Percentiles rank a stretch among this genome's conserved stretches.
Evolutionary conservation across 2,113 vertebrate species (phyloP).

Genomic region (Scortum barcoo): DNA sequence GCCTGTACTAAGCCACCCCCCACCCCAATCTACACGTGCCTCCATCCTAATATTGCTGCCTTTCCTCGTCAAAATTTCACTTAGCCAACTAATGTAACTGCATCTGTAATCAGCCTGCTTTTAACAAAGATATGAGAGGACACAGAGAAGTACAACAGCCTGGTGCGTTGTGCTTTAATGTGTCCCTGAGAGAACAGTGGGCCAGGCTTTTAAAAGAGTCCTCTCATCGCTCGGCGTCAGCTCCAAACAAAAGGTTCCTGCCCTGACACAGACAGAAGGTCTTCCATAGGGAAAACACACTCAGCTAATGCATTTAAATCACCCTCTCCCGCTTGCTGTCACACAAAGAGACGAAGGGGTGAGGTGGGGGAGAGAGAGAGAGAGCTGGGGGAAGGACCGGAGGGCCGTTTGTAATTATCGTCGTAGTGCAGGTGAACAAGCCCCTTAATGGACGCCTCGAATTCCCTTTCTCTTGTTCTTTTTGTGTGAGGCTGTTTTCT

Average conservation of each 20-base stretch:
- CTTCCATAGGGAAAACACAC: slow-evolving; percentile 71
- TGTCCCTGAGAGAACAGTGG: slow-evolving; percentile 62
- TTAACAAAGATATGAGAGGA: slow-evolving; percentile 65
- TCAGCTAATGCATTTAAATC: slow-evolving; percentile 81
- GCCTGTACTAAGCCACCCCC: neutral
- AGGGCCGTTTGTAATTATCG: slow-evolving; percentile 61
- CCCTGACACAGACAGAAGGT: slow-evolving; percentile 60
- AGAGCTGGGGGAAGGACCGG: slow-evolving; percentile 16
- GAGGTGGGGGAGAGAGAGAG: slow-evolving; percentile 37
- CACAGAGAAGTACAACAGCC: slow-evolving; percentile 44
- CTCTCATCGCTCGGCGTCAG: slow-evolving; percentile 50
- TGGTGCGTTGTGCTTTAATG: slow-evolving; percentile 62
- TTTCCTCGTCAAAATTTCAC: slow-evolving; percentile 47
- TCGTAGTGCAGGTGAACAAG: slow-evolving; percentile 61
- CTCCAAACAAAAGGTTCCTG: slow-evolving; percentile 71
- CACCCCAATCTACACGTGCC: no score
- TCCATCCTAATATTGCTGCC: neutral
- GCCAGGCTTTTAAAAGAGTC: slow-evolving; percentile 74
- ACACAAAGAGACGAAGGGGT: slow-evolving; percentile 62
- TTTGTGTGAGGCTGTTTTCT: slow-evolving; percentile 35
- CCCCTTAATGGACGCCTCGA: slow-evolving; percentile 57
- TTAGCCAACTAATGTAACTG: slow-evolving; percentile 47
- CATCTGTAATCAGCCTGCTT: slow-evolving; percentile 58
- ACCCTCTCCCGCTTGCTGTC: slow-evolving; percentile 54
- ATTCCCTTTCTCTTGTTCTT: slow-evolving; percentile 53